Conservation (phyloP, 2,113 vertebrate genomes). For the Sciurus niger region DNA sequence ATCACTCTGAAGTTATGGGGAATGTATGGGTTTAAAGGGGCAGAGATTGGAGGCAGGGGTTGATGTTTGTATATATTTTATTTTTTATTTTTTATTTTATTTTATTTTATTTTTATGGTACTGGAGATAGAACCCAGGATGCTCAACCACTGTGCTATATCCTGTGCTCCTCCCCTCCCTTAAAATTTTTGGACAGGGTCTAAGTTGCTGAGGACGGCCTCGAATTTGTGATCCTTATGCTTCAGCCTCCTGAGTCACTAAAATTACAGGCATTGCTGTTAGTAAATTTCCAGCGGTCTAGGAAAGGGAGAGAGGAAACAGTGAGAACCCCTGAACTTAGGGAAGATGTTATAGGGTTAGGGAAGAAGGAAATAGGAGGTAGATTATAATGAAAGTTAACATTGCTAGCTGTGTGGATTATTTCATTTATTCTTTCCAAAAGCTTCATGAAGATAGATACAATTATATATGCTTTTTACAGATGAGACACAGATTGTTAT, state of each 20-base stretch:
- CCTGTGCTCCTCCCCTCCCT: too few species aligned
- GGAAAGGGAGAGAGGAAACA: neutral
- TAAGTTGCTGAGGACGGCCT: too few species aligned
- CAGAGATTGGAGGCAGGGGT: slow-evolving; percentile 11
- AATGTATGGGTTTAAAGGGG: neutral
- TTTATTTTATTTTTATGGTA: too few species aligned
- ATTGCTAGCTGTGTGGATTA: slow-evolving; percentile 13
- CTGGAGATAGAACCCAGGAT: too few species aligned
- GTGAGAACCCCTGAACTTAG: neutral
- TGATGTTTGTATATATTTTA: neutral
- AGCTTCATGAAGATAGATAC: neutral
- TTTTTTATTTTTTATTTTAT: too few species aligned
- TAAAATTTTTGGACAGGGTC: too few species aligned
- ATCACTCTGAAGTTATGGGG: neutral
- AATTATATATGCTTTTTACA: slow-evolving; percentile 33
- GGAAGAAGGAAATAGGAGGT: neutral
- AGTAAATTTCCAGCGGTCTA: slow-evolving; percentile 35
- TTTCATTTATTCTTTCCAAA: slow-evolving; percentile 37
- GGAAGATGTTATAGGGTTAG: neutral
- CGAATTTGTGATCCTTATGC: too few species aligned
- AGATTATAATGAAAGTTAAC: neutral
- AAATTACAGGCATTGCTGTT: neutral
- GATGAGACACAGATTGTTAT: slow-evolving; percentile 41
- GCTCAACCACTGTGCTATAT: too few species aligned
- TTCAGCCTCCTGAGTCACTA: too few species aligned